Evolutionary conservation across 2,888 invertebrate genomes (phyloP).

Genomic region (Drosophila prostipennis): DNA sequence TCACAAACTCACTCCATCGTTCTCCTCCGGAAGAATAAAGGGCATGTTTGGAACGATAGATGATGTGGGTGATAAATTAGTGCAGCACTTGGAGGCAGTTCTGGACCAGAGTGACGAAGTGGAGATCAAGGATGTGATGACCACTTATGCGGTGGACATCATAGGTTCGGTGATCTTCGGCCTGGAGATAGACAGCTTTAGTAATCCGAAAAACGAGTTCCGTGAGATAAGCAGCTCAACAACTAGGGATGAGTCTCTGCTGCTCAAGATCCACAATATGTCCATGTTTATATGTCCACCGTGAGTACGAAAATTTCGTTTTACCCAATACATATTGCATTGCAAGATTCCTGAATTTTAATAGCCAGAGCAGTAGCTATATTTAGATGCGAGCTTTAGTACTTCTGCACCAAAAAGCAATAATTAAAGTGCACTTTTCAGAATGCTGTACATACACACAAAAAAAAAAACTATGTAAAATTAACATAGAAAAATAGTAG

Average conservation of each 20-base stretch:
- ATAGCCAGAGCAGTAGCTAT: background rate
- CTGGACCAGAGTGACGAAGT: conserved; percentile 81
- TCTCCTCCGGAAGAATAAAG: conserved; percentile 88
- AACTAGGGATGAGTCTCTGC: conserved; percentile 19
- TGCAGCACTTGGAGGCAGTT: conserved; percentile 83
- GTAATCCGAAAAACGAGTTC: conserved; percentile 82
- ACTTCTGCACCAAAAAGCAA: too few species aligned
- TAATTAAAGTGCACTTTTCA: too few species aligned
- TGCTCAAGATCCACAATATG: conserved; percentile 56
- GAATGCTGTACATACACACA: too few species aligned
- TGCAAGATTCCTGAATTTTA: background rate
- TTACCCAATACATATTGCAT: background rate
- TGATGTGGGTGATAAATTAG: conserved; percentile 86
- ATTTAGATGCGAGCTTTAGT: background rate
- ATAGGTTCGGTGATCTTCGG: conserved; percentile 85
- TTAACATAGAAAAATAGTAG: too few species aligned
- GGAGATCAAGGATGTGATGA: conserved; percentile 83
- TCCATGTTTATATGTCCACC: conserved; percentile 72
- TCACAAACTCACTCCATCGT: conserved; percentile 87
- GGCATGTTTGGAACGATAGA: conserved; percentile 87
- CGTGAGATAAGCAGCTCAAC: conserved; percentile 63
- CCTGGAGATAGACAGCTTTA: conserved; percentile 82
- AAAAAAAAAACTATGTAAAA: too few species aligned
- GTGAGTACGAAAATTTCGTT: conserved; percentile 55
- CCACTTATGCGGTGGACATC: conserved; percentile 83